Base-by-base conservation (phyloP, 2,888 invertebrate genomes). In the Hemistola chrysoprasaria region DNA sequence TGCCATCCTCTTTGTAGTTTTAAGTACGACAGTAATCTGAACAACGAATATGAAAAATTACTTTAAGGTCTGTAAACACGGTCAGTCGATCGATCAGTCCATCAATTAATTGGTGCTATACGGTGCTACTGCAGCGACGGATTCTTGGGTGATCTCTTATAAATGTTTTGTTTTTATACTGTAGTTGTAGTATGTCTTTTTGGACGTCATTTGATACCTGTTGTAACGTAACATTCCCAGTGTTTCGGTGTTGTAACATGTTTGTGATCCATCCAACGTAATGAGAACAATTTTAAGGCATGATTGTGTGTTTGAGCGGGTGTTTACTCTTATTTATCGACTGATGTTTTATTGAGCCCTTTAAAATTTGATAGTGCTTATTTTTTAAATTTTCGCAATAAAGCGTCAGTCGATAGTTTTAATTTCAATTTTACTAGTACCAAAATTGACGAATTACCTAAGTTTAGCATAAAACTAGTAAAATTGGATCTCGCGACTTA, bases 191-290 rank as follows among this genome's bases (percentile, higher is more conserved):
- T 33, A 33, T 23, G 50, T 48, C 52, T 46, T 54, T 49, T 62
- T 58, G 64, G 69, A 71, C 65, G 67, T 75, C 75, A 68, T 86
- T 88, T 88, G 87, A 87, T 88, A 88, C 88, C 87, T 88, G 87
- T 88, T 71, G 71, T 72, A 76, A 79, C 81, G 71, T 82, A 82
- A 87, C 87, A 87, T 88, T 86, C 85, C 87, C 78, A 78, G 84
- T 85, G 85, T 83, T 85, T 85, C 74, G 77, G 76, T 85, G 78
- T 78, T 64, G 72, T 82, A 85, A 86, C 82, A 82, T 81, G 83
- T 83, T 85, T 86, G 87, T 86, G 86, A 83, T 85, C 86, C 82
- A 86, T 87, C 81, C 82, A 81, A 74, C 68, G 70, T 78, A 78
- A 74, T 76, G 73, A 72, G 63, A 78, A 64, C 65, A 62, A 36